phyloP scores from a whole-genome alignment of 2,797 vertebrate species.

The Clarias platycephalus region DNA sequence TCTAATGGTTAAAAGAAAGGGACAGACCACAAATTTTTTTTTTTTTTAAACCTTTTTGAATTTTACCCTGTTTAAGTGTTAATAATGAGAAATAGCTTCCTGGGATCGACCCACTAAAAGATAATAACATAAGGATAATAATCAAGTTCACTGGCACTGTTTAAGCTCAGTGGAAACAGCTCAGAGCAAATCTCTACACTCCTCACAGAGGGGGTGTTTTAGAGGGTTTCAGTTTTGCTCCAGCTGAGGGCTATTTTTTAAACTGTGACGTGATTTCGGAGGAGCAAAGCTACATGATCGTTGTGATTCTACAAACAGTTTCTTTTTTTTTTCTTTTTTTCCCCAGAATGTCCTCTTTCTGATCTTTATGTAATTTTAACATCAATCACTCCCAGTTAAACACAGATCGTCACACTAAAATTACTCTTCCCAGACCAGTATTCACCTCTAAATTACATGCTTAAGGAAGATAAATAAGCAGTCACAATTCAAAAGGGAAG shows the following conservation, averaged over 20 bases:
- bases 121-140: background rate
- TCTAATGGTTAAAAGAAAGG: background rate
- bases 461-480: conserved; percentile 24
- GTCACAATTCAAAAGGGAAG: conserved; percentile 16
- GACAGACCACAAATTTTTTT: background rate
- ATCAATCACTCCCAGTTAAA: conserved; percentile 43
- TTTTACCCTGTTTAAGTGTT: background rate
- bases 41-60: background rate
- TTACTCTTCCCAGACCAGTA: conserved; percentile 31
- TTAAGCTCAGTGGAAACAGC: background rate
- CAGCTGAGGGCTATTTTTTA: conserved; percentile 50
- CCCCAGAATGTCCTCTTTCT: conserved; percentile 19
- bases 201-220: background rate
- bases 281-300: conserved; percentile 32
- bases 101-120: background rate
- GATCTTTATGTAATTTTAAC: conserved; percentile 39
- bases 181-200: background rate
- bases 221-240: background rate
- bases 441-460: conserved; percentile 44
- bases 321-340: conserved; percentile 5
- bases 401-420: conserved; percentile 36
- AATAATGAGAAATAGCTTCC: background rate
- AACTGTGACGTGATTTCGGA: conserved; percentile 31
- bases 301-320: conserved; percentile 40
- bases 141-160: background rate